Conservation (phyloP, 2,113 vertebrate genomes). For the Tragelaphus imberbis region DNA sequence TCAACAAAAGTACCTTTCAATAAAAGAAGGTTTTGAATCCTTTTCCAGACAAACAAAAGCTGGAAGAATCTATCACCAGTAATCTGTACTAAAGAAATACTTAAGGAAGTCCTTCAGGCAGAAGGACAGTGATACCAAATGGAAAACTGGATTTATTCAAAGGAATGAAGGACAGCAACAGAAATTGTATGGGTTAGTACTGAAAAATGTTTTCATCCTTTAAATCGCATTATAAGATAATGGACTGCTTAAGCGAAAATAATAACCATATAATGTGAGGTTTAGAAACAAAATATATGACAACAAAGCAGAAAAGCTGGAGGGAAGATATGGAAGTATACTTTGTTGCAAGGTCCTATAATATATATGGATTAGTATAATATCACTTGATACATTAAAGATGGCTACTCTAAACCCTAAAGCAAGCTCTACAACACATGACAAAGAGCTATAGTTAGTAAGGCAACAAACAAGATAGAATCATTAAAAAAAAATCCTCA, state of each 20-base stretch:
- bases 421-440: neutral
- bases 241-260: neutral
- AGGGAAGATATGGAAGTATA: neutral
- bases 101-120: neutral
- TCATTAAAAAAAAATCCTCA: neutral
- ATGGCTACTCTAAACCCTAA: neutral
- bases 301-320: neutral
- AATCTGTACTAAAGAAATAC: neutral
- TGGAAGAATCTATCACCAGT: neutral
- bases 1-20: neutral
- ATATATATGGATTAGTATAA: neutral
- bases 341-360: neutral
- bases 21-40: neutral
- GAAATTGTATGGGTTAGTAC: neutral
- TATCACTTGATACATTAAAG: neutral
- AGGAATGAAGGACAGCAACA: neutral
- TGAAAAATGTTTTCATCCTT: neutral
- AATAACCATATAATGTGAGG: neutral
- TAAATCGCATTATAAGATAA: neutral
- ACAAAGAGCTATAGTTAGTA: neutral
- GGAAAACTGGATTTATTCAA: neutral
- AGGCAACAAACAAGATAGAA: neutral
- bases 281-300: constrained; percentile 12
- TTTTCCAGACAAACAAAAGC: neutral
- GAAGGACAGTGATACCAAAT: neutral